A percentile compares a stretch with the other conserved stretches of the same genome.
Evolutionary conservation across 2,888 invertebrate species (phyloP).

Genomic region (Empis stercorea): DNA sequence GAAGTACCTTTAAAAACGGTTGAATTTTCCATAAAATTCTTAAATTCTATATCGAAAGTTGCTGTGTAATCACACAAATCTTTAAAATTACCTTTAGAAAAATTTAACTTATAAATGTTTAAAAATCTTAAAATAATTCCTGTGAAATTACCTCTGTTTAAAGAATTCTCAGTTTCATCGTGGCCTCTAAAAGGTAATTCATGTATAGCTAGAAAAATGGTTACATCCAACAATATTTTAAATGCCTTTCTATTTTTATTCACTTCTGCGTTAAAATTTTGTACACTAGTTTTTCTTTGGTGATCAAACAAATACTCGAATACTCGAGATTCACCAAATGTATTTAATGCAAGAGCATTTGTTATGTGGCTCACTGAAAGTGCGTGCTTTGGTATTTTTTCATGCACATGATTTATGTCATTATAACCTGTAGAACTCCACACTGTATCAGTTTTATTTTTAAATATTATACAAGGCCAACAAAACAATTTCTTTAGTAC

Average conservation of each 20-base stretch:
- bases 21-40: slow-evolving; percentile 5
- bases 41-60: not conserved
- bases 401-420: not conserved
- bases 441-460: slow-evolving; percentile 8
- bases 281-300: slow-evolving; percentile 5
- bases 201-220: slow-evolving; percentile 8
- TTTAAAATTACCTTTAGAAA: slow-evolving; percentile 2
- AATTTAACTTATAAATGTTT: not conserved
- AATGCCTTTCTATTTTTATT: slow-evolving; percentile 7
- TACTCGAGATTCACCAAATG: not conserved
- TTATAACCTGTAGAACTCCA: slow-evolving; percentile 7
- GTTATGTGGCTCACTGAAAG: slow-evolving; percentile 6
- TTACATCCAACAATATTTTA: slow-evolving; percentile 8
- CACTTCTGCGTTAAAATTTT: slow-evolving; percentile 6
- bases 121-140: no score
- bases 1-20: not conserved
- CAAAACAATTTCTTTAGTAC: slow-evolving; percentile 4
- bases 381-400: slow-evolving; percentile 4
- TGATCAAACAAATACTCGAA: slow-evolving; percentile 5
- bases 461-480: slow-evolving; percentile 7
- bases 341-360: slow-evolving; percentile 7
- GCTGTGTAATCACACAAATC: slow-evolving; percentile 5
- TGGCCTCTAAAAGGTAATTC: slow-evolving; percentile 8
- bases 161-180: slow-evolving; percentile 6
- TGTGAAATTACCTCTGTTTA: no score